Conservation (phyloP, 2,113 vertebrate species). For the Calyptommatus sinebrachiatus region DNA sequence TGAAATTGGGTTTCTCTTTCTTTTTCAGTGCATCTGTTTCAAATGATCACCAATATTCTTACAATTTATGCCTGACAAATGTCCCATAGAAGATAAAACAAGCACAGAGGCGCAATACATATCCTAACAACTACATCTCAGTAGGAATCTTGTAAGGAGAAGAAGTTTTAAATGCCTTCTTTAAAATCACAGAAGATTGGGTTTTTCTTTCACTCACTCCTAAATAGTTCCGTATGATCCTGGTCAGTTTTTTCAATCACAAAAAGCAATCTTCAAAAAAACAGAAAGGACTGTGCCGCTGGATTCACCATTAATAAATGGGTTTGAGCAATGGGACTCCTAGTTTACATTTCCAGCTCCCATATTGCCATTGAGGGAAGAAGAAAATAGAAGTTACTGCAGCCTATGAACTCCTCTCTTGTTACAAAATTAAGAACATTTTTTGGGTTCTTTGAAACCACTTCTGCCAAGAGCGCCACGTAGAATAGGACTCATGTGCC, state of each 20-base stretch:
- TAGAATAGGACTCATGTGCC: conserved; percentile 38
- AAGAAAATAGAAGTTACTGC: conserved; percentile 9
- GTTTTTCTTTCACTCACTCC: not conserved
- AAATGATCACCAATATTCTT: not conserved
- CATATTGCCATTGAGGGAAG: conserved; percentile 16
- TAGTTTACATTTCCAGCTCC: not conserved
- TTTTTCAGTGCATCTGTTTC: not conserved
- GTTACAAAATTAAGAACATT: conserved; percentile 33
- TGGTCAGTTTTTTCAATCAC: conserved; percentile 19
- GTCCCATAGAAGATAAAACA: conserved; percentile 1
- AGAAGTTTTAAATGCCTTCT: conserved; percentile 13
- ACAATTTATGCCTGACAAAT: not conserved
- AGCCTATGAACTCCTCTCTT: conserved; percentile 28
- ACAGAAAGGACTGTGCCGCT: conserved; percentile 17
- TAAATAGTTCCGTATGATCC: conserved; percentile 27
- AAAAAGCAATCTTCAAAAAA: conserved; percentile 24
- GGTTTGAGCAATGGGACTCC: not conserved
- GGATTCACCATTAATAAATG: not conserved
- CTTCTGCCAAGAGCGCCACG: conserved; percentile 37
- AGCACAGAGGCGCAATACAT: not conserved
- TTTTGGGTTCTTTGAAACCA: conserved; percentile 21
- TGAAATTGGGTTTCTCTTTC: not conserved
- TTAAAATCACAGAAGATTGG: conserved; percentile 23
- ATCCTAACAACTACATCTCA: conserved; percentile 24
- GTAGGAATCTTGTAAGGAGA: conserved; percentile 28